Evolutionary conservation across 2,113 vertebrate genomes (phyloP).

Genomic region (Gobiocypris rarus): DNA sequence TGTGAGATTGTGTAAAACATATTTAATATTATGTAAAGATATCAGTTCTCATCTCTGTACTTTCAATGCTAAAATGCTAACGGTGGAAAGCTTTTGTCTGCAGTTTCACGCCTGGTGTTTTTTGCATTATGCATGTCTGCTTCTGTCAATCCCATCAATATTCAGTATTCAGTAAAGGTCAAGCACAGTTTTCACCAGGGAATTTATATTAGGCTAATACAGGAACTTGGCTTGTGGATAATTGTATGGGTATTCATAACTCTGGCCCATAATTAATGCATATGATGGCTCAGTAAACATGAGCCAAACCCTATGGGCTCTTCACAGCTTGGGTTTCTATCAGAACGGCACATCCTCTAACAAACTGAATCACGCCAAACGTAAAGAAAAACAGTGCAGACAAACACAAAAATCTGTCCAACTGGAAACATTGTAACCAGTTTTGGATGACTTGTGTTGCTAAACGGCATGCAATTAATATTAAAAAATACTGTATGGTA

Average conservation of each 20-base stretch:
- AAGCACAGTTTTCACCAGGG: conserved; percentile 19
- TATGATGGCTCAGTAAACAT: conserved; percentile 66
- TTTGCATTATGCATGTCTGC: conserved; percentile 42
- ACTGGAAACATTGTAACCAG: too few species aligned
- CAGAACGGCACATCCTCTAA: not conserved
- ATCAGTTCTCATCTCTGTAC: not conserved
- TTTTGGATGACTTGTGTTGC: too few species aligned
- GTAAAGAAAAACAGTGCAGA: too few species aligned
- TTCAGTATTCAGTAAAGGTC: conserved; percentile 39
- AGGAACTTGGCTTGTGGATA: conserved; percentile 36
- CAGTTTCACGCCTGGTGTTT: not conserved
- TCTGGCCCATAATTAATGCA: conserved; percentile 54
- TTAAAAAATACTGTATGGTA: too few species aligned
- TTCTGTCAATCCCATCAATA: conserved; percentile 42
- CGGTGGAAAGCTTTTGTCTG: conserved; percentile 12
- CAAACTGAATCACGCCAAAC: not conserved
- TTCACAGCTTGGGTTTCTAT: conserved; percentile 24
- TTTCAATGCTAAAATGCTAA: not conserved
- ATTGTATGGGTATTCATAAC: conserved; percentile 71
- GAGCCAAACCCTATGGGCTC: conserved; percentile 67
- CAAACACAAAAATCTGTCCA: not conserved
- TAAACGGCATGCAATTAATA: too few species aligned
- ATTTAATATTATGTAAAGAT: not conserved
- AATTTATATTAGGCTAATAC: conserved; percentile 44
- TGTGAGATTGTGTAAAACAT: not conserved